Conservation (phyloP, 2,888 invertebrate genomes). For the Drosophila recens region DNA sequence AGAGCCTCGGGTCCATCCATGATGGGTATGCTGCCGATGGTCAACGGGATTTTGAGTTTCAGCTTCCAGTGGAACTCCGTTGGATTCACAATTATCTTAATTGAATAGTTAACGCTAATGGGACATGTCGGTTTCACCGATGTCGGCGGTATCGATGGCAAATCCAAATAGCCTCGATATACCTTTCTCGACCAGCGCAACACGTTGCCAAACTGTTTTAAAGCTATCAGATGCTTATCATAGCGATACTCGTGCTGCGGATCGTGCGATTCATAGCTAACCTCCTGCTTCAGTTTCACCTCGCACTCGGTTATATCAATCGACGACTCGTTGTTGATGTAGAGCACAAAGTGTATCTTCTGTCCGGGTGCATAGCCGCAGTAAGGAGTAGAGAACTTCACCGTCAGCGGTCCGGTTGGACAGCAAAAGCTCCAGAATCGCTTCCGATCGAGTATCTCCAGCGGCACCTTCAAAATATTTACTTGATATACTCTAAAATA, state of each 20-base stretch:
- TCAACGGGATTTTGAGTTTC: slow-evolving; percentile 88
- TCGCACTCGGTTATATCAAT: slow-evolving; percentile 88
- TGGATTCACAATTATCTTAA: slow-evolving; percentile 87
- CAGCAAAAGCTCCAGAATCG: slow-evolving; percentile 85
- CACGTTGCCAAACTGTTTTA: slow-evolving; percentile 87
- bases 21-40: slow-evolving; percentile 87
- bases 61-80: slow-evolving; percentile 89
- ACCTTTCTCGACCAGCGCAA: slow-evolving; percentile 88
- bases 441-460: slow-evolving; percentile 84
- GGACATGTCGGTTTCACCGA: slow-evolving; percentile 90
- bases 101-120: slow-evolving; percentile 90
- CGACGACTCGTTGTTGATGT: slow-evolving; percentile 91
- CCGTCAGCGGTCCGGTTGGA: slow-evolving; percentile 84
- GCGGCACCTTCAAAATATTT: slow-evolving; percentile 72
- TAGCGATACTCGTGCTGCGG: slow-evolving; percentile 84
- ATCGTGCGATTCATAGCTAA: slow-evolving; percentile 83
- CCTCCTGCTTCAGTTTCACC: slow-evolving; percentile 89
- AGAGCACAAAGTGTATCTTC: slow-evolving; percentile 89
- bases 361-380: slow-evolving; percentile 92
- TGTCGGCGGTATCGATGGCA: slow-evolving; percentile 91
- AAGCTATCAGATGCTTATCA: slow-evolving; percentile 83
- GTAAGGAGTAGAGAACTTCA: slow-evolving; percentile 87
- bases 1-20: slow-evolving; percentile 87
- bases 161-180: slow-evolving; percentile 88
- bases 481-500: too few relatives aligned